These are phyloP conservation scores for Strigamia transsilvanica DNA, from an alignment of 2,888 invertebrate species.

Conservation along the genomic window DNA sequence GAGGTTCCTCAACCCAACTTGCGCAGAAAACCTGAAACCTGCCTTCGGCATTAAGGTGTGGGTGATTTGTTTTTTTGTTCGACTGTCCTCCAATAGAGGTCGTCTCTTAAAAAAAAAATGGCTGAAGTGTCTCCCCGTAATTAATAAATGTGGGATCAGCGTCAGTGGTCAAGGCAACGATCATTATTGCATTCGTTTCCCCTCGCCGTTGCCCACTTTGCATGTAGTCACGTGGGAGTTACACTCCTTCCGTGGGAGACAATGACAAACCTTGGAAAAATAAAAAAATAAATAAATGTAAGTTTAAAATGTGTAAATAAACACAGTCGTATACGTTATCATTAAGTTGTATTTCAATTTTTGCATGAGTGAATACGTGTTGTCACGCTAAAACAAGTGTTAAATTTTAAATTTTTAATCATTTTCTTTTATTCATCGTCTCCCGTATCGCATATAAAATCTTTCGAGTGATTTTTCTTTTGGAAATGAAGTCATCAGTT, in stretches of 20 bases:
- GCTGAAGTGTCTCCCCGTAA: background rate
- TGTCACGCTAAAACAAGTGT: background rate
- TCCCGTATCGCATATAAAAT: background rate
- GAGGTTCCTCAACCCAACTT: conserved; percentile 32
- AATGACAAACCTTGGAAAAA: conserved; percentile 14
- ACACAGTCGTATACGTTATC: background rate
- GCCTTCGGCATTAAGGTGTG: conserved; percentile 39
- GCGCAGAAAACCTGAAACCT: conserved; percentile 20
- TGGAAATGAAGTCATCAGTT: conserved; percentile 13
- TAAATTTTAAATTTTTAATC: background rate
- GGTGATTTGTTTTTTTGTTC: conserved; percentile 31
- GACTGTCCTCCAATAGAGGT: conserved; percentile 45
- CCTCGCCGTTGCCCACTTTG: conserved; percentile 23
- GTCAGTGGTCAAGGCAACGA: conserved; percentile 14
- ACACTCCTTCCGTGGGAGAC: conserved; percentile 26
- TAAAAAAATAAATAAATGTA: background rate
- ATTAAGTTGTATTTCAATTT: background rate
- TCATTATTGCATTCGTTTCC: conserved; percentile 15
- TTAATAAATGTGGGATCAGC: conserved; percentile 23
- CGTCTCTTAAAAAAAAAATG: background rate
- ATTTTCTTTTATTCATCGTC: background rate
- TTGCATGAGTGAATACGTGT: conserved; percentile 9
- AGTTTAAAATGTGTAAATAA: background rate
- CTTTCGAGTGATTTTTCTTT: conserved; percentile 12
- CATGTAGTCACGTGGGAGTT: conserved; percentile 36